Evolutionary conservation across 2,113 vertebrate genomes (phyloP), one percentile per base, ranked within the genome.

Genomic region (Falcunculus frontatus): DNA sequence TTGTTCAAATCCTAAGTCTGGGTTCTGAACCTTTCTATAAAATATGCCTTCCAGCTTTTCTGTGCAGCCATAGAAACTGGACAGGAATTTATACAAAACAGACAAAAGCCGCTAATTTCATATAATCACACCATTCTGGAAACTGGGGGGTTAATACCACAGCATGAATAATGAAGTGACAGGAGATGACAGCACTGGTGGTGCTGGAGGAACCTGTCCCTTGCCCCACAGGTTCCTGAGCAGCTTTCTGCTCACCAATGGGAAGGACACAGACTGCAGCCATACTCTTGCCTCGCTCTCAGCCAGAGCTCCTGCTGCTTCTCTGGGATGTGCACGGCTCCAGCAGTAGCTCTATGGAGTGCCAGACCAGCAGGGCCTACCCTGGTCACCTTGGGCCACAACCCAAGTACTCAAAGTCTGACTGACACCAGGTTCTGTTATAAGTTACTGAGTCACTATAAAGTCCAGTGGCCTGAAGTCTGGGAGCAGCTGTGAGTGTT

Each of bases 191-290:
- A 70, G 46, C 46, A 72, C 85, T 33, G 30, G 84, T 68, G 78
- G 41, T 85, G 77, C 89, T 29, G 79, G 92, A 93, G 39, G 82
- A 89, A 92, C 93, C 85, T 75, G 93, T 42, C 86, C 29, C 68
- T 68, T 74, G 80, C 65, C 49, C 52, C 60, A 81, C 39, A 0
- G 73, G 84, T 67, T 93, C 64, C 82, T 37, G 46, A 81, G 76
- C 87, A 67, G 64, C 85, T 83, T 78, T 85, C 75, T 80, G 53
- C 53, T 75, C 12, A 1, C n/a, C 11, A 9, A 5, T 0, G 1
- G 64, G 65, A 69, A 53, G 59, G 33, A 81, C 1, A 1, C 29
- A 10, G 42, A 23, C 39, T 53, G 35, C 49, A 13, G 25, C 55
- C 60, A 16, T 2, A 1, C 17, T 67, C 44, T 80, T 50, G 35